A percentile compares a stretch with the other conserved stretches of the same genome.
Conservation (phyloP, 2,888 invertebrate species). For the Pheosia gnoma region DNA sequence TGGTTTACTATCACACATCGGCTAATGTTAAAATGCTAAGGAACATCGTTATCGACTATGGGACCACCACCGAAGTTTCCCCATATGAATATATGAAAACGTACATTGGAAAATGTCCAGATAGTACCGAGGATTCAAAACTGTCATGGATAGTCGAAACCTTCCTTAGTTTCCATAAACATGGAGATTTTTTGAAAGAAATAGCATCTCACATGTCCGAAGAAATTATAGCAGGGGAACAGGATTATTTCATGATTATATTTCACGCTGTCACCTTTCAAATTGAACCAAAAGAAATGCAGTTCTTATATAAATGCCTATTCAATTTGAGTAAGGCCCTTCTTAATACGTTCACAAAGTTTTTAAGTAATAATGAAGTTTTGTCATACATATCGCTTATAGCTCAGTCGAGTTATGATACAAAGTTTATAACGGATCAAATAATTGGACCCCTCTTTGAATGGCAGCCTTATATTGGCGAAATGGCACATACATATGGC, state of each 20-base stretch:
- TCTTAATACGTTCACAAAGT: constrained; percentile 63
- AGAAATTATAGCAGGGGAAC: constrained; percentile 61
- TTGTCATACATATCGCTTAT: constrained; percentile 72
- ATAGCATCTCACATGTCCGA: constrained; percentile 55
- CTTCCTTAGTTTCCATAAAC: constrained; percentile 68
- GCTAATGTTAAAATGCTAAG: constrained; percentile 68
- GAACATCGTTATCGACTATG: constrained; percentile 65
- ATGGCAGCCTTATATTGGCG: constrained; percentile 75
- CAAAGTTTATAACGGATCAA: constrained; percentile 75
- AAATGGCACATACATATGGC: constrained; percentile 68
- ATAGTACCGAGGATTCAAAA: constrained; percentile 60
- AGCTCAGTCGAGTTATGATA: constrained; percentile 77
- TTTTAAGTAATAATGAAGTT: constrained; percentile 73
- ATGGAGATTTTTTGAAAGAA: constrained; percentile 57
- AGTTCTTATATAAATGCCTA: constrained; percentile 67
- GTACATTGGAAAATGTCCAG: constrained; percentile 70
- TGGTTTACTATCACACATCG: constrained; percentile 76
- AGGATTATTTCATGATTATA: constrained; percentile 65
- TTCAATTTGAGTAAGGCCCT: constrained; percentile 72
- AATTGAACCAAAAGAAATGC: constrained; percentile 58
- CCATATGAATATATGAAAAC: constrained; percentile 71
- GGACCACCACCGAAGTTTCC: constrained; percentile 51
- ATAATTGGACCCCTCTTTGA: constrained; percentile 76
- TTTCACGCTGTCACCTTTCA: constrained; percentile 66
- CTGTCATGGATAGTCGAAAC: constrained; percentile 71